Conservation (phyloP, 2,888 invertebrate species). For the Hypsopygia costalis region DNA sequence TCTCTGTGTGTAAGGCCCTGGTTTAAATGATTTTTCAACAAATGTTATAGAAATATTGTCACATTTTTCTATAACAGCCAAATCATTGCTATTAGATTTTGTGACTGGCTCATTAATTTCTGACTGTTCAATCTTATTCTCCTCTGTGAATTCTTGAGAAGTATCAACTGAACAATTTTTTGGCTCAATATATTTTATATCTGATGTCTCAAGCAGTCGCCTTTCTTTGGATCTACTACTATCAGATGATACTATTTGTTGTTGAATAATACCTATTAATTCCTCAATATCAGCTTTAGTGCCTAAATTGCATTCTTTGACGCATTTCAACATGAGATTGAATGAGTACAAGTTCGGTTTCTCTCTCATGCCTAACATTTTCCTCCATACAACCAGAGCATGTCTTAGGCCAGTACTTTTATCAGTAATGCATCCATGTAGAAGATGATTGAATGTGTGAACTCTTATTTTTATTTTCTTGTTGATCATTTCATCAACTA, state of each 20-base stretch:
- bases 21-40: constrained; percentile 24
- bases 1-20: constrained; percentile 21
- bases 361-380: constrained; percentile 84
- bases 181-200: no score
- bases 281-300: constrained; percentile 79
- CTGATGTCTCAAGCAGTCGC: no score
- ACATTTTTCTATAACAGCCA: constrained; percentile 16
- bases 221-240: background rate
- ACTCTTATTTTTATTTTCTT: constrained; percentile 81
- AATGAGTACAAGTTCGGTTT: constrained; percentile 87
- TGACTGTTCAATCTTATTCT: background rate
- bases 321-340: constrained; percentile 89
- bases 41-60: constrained; percentile 29
- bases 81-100: constrained; percentile 11
- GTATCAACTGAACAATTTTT: background rate
- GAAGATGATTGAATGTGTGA: constrained; percentile 88
- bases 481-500: constrained; percentile 91
- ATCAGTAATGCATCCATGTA: constrained; percentile 92
- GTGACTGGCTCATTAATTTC: background rate
- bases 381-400: constrained; percentile 92
- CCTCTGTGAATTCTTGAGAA: background rate
- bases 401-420: constrained; percentile 89
- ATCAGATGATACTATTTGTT: constrained; percentile 32
- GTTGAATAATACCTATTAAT: constrained; percentile 53
- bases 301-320: constrained; percentile 91